Conservation (phyloP, 2,113 vertebrate genomes). For the Nansenia antarctica region DNA sequence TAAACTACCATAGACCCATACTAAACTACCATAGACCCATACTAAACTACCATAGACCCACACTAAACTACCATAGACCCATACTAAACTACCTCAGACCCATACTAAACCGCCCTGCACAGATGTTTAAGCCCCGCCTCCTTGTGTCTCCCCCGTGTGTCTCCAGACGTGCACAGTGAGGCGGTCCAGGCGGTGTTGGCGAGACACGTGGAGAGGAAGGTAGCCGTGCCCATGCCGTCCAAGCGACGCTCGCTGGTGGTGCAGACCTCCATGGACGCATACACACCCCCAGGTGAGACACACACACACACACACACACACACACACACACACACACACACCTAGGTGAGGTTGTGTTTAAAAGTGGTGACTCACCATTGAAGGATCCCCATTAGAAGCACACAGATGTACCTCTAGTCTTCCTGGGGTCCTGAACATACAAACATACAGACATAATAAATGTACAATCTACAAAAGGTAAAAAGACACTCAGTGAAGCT, state of each 20-base stretch:
- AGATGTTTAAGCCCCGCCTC: too few relatives aligned
- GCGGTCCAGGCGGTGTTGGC: conserved; percentile 96
- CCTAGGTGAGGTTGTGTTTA: background rate
- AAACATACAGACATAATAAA: too few relatives aligned
- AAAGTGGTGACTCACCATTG: too few relatives aligned
- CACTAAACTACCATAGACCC: background rate
- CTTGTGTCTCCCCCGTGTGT: background rate
- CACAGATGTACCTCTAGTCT: too few relatives aligned
- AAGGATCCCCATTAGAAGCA: too few relatives aligned
- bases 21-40: background rate
- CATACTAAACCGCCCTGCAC: too few relatives aligned
- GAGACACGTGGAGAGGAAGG: conserved; percentile 97
- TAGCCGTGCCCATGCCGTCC: conserved; percentile 98
- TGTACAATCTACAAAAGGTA: too few relatives aligned
- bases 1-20: background rate
- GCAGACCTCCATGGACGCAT: conserved; percentile 99
- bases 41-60: too few relatives aligned
- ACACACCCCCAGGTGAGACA: conserved; percentile 94
- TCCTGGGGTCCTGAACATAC: too few relatives aligned
- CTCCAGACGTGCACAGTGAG: conserved; percentile 94
- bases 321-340: background rate
- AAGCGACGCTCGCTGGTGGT: conserved; percentile 97
- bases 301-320: conserved; percentile 17
- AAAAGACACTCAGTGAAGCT: too few relatives aligned
- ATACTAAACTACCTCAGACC: too few relatives aligned